phyloP scores from a whole-genome alignment of 2,113 vertebrate genomes.

The Tursiops truncatus region DNA sequence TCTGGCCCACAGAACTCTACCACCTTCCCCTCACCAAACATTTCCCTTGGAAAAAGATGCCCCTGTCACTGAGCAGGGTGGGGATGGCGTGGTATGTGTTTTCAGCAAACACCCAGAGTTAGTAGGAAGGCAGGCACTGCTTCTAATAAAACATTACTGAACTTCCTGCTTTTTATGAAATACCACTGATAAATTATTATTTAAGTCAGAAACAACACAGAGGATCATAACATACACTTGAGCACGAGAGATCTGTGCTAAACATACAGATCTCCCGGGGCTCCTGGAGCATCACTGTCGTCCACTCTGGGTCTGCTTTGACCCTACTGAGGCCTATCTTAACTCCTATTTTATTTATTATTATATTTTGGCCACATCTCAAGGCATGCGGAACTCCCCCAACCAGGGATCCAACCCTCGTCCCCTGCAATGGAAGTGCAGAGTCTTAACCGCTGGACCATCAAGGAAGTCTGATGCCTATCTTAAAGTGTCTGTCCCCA shows the following conservation, averaged over 20 bases:
- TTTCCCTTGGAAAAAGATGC: not conserved
- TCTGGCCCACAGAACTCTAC: not conserved
- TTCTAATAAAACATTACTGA: not conserved
- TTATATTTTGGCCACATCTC: too few relatives aligned
- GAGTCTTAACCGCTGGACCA: too few relatives aligned
- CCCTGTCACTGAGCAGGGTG: not conserved
- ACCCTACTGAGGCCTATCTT: not conserved
- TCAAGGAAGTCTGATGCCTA: not conserved
- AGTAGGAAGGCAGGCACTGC: not conserved
- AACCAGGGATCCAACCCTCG: too few relatives aligned
- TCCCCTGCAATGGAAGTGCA: too few relatives aligned
- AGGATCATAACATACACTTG: not conserved
- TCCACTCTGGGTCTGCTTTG: not conserved
- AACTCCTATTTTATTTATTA: not conserved
- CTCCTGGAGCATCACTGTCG: not conserved
- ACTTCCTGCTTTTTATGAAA: slow-evolving; percentile 12
- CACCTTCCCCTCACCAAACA: not conserved
- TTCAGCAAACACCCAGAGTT: not conserved
- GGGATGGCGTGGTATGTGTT: not conserved
- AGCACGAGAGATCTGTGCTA: not conserved
- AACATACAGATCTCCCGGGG: not conserved
- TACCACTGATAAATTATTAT: not conserved
- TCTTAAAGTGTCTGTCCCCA: not conserved
- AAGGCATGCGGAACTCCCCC: too few relatives aligned
- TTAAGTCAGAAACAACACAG: not conserved